A percentile compares a stretch with the other conserved stretches of the same genome.
These are phyloP conservation scores for Rotaria sp. DNA, from an alignment of 2,888 invertebrate genomes.

Conservation along the genomic window DNA sequence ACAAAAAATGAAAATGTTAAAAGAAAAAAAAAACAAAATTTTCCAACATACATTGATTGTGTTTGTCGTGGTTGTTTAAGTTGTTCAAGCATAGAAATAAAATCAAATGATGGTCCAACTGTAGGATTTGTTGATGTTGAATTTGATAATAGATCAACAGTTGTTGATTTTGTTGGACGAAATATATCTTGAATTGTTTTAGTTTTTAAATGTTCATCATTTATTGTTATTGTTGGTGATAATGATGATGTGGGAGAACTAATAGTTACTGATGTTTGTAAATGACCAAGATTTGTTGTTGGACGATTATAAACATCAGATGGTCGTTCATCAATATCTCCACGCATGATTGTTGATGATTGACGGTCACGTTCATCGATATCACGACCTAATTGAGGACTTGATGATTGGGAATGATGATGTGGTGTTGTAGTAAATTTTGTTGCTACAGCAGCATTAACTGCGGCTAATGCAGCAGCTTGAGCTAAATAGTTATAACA, in stretches of 20 bases:
- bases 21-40: background rate
- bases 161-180: background rate
- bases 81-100: constrained; percentile 18
- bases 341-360: background rate
- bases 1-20: background rate
- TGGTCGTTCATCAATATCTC: constrained; percentile 18
- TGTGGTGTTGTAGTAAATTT: background rate
- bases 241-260: background rate
- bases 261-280: background rate
- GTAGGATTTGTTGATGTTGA: background rate
- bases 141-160: background rate
- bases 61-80: background rate
- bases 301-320: background rate
- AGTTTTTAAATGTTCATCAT: background rate
- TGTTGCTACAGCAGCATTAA: background rate
- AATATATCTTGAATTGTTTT: background rate
- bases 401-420: background rate
- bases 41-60: background rate
- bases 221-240: background rate
- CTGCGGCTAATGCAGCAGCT: constrained; percentile 2
- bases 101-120: constrained; percentile 23
- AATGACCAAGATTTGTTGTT: background rate
- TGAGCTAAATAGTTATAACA: background rate
- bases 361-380: constrained; percentile 17
- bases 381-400: background rate